Base-by-base conservation (phyloP, 2,888 invertebrate genomes). In the Plebejus anna region DNA sequence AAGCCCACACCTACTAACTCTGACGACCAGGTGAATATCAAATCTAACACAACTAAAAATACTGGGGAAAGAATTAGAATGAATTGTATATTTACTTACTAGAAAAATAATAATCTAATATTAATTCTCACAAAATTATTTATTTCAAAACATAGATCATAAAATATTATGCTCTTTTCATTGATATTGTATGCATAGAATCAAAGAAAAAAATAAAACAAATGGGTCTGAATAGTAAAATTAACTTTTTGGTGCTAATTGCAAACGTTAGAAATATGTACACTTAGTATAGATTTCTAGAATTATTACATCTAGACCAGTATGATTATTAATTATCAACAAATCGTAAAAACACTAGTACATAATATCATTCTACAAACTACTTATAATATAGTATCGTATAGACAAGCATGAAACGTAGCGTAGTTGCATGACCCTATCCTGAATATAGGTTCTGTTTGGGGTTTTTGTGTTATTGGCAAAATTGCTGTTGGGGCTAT, bases 21-120 rank as follows among this genome's bases (percentile, higher is more conserved):
- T 75, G 93, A 93, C 13, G 92, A 93, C 87, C 94, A 94, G 94
- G 94, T 94, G 94, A 92, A 91, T 92, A 93, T 88, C 81, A 81
- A 77, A 78, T 73, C 72, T 76, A 13, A 9, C 28, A 75, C 61
- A 59, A 61, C 28, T 61, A 28, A 13, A 28, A 42, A 9, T 4
- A 66, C 0, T 22, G 38, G n/a, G 22, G 22, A 75, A 57, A 57
- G 0, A 6, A 36, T 72, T 59, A 4, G 55, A 55, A 61, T 28
- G 11, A 61, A 11, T 11, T 0, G 7, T 59, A 59, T 61, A 59
- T 61, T 61, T 9, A 22, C n/a, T 61, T 0, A 28, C 7, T 9
- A 61, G 32, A 28, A 61, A 61, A 61, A 59, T 6, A 7, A 7
- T 6, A 1, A 59, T 22, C 4, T n/a, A 22, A 22, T 59, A 7